phyloP scores from a whole-genome alignment of 2,113 vertebrate genomes.

The Planiliza haematocheilus region DNA sequence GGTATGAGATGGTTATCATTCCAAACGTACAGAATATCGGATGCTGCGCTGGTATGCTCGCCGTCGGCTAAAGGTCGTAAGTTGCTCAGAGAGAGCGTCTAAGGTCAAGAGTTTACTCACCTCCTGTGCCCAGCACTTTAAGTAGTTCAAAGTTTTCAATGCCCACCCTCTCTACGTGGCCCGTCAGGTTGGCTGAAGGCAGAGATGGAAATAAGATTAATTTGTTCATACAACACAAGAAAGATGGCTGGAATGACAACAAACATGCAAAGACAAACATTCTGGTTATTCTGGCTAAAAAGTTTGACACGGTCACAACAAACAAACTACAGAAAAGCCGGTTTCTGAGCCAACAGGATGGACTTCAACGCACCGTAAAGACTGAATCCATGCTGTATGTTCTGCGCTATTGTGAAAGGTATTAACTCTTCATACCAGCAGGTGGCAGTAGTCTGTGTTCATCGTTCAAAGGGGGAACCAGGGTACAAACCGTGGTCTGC shows the following conservation, averaged over 20 bases:
- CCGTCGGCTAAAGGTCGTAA: background rate
- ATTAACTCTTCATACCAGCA: no score
- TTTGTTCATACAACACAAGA: background rate
- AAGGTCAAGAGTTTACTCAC: conserved; percentile 80
- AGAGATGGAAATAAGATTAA: conserved; percentile 2
- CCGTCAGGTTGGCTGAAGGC: conserved; percentile 93
- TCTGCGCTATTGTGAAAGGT: no score
- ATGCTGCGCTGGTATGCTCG: conserved; percentile 6
- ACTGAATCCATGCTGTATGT: no score
- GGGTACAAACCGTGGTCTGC: no score
- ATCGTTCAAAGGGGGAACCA: no score
- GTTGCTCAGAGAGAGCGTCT: background rate
- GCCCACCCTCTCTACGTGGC: conserved; percentile 95
- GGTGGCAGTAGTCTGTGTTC: no score
- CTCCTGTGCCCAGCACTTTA: conserved; percentile 97
- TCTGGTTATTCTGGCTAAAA: no score
- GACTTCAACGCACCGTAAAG: no score
- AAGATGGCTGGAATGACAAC: background rate
- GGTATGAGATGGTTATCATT: background rate
- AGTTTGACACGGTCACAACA: no score
- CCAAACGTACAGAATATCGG: conserved; percentile 14
- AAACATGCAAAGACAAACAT: background rate
- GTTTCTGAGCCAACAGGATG: no score
- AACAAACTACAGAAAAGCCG: no score
- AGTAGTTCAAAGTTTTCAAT: conserved; percentile 98